These are phyloP conservation scores for Zhuqinia jingwanae DNA, from an alignment of 2,888 invertebrate species.

Conservation along the genomic window DNA sequence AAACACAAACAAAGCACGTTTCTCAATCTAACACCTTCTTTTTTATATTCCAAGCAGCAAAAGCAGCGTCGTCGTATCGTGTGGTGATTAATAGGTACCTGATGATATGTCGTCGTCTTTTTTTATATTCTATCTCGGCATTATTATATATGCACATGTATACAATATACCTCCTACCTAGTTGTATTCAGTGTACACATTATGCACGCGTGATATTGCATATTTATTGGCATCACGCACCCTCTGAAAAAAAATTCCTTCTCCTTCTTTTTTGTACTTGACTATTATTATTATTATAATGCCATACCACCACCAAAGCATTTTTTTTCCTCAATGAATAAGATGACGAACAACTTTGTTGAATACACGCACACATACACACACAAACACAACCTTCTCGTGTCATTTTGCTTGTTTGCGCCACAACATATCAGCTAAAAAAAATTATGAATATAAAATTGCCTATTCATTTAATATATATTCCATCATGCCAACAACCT, in stretches of 20 bases:
- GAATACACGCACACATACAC: too few species aligned
- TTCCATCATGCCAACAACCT: too few species aligned
- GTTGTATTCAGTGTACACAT: background rate
- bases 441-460: slow-evolving; percentile 25
- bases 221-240: slow-evolving; percentile 73
- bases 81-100: slow-evolving; percentile 72
- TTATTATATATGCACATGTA: too few species aligned
- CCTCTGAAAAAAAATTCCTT: too few species aligned
- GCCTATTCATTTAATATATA: too few species aligned
- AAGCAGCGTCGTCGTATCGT: slow-evolving; percentile 38
- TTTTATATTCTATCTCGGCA: too few species aligned
- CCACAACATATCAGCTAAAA: too few species aligned
- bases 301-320: too few species aligned
- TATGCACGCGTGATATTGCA: slow-evolving; percentile 69
- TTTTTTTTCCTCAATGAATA: slow-evolving; percentile 28
- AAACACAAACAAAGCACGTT: slow-evolving; percentile 51
- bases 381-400: slow-evolving; percentile 5
- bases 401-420: slow-evolving; percentile 52
- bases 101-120: slow-evolving; percentile 70
- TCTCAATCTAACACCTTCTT: slow-evolving; percentile 57
- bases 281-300: slow-evolving; percentile 21
- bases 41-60: too few species aligned
- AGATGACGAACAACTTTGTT: slow-evolving; percentile 42
- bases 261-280: too few species aligned
- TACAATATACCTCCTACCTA: too few species aligned